Evolutionary conservation across 2,888 invertebrate species (phyloP).

Genomic region (Desoria tigrina): DNA sequence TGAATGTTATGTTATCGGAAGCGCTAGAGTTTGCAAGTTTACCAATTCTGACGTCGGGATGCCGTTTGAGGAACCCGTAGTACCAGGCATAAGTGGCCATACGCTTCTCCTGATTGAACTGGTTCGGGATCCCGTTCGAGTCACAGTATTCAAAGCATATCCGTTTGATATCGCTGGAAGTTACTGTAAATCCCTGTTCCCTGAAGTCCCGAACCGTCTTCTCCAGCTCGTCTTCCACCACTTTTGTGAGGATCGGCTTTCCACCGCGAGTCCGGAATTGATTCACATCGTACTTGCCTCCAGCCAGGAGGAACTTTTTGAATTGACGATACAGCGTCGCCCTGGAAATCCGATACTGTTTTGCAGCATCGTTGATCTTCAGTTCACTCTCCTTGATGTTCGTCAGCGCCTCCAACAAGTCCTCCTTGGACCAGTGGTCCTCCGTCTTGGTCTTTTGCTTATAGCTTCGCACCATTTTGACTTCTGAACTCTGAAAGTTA

Average conservation of each 20-base stretch:
- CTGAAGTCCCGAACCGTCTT: constrained; percentile 52
- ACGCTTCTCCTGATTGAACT: constrained; percentile 51
- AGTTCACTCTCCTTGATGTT: constrained; percentile 50
- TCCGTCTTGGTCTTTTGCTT: constrained; percentile 52
- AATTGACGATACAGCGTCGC: constrained; percentile 53
- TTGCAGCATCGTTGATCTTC: constrained; percentile 51
- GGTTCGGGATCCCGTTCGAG: constrained; percentile 51
- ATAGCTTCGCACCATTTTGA: constrained; percentile 53
- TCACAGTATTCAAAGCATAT: constrained; percentile 54
- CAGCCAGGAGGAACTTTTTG: constrained; percentile 48
- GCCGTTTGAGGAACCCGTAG: constrained; percentile 51
- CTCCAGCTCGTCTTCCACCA: constrained; percentile 53
- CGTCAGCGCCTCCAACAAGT: constrained; percentile 48
- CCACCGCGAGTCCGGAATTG: constrained; percentile 52
- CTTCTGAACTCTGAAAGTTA: no score
- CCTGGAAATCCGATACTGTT: constrained; percentile 49
- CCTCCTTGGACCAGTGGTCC: constrained; percentile 53
- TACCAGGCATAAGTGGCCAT: constrained; percentile 54
- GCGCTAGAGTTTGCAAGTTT: constrained; percentile 13
- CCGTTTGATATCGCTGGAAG: constrained; percentile 50
- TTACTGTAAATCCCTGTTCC: constrained; percentile 51
- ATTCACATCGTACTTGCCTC: constrained; percentile 48
- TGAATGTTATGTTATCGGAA: no score
- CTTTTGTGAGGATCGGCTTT: constrained; percentile 50
- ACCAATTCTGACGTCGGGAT: constrained; percentile 35